A percentile compares a stretch with the other conserved stretches of the same genome.
phyloP scores from a whole-genome alignment of 2,797 vertebrate genomes.

The Columba guinea region DNA sequence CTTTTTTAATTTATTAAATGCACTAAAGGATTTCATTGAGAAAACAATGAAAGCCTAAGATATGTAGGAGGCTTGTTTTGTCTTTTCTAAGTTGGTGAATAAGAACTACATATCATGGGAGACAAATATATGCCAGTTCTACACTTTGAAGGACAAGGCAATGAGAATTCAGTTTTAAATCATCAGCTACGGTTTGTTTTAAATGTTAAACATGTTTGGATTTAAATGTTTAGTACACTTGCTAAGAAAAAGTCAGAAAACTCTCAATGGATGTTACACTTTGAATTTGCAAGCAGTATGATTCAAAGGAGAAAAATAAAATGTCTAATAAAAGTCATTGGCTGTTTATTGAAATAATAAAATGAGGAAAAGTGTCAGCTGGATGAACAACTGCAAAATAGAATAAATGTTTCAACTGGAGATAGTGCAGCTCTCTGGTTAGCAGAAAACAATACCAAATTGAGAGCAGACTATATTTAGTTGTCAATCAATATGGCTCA shows the following conservation, averaged over 20 bases:
- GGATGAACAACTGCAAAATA: neutral
- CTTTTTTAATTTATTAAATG: neutral
- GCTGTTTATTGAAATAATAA: slow-evolving; percentile 5
- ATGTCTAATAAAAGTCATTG: neutral
- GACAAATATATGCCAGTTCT: neutral
- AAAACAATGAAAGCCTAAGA: neutral
- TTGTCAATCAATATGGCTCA: neutral
- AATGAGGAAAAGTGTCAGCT: neutral
- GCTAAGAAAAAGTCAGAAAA: neutral
- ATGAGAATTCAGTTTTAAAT: neutral
- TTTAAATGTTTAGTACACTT: neutral
- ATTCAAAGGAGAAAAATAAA: slow-evolving; percentile 2
- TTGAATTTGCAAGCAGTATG: neutral
- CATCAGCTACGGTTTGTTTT: neutral
- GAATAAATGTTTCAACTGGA: neutral
- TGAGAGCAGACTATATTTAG: neutral
- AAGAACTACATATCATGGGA: neutral
- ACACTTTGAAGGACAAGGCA: neutral
- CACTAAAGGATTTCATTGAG: neutral
- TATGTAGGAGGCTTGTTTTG: neutral
- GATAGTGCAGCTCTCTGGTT: neutral
- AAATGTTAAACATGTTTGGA: neutral
- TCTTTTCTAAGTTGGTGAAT: neutral
- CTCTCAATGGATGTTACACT: neutral
- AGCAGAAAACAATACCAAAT: neutral